These are phyloP conservation scores for Dasypus novemcinctus DNA, from an alignment of 2,113 vertebrate genomes.

Conservation along the genomic window DNA sequence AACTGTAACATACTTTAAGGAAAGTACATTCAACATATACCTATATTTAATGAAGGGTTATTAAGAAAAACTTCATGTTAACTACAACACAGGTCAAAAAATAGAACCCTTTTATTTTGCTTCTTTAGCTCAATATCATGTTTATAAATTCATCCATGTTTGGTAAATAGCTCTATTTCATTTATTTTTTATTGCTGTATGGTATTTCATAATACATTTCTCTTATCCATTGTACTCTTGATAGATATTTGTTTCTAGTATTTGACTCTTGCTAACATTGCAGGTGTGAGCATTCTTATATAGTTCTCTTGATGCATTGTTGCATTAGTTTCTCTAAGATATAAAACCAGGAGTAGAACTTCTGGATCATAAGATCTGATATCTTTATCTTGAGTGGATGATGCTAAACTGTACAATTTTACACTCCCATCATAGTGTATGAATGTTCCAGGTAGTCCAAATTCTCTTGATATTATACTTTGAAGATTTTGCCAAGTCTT, in stretches of 20 bases:
- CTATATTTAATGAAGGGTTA: neutral
- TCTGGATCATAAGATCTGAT: neutral
- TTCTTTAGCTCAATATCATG: neutral
- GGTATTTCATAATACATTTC: neutral
- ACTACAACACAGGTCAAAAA: neutral
- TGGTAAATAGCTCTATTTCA: neutral
- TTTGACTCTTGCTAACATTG: neutral
- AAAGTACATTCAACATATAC: neutral
- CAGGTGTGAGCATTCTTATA: neutral
- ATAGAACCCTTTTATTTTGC: neutral
- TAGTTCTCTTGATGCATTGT: neutral
- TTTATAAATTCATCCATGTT: neutral
- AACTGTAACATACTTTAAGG: neutral
- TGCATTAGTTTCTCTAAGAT: neutral
- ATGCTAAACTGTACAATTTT: neutral
- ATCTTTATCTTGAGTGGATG: neutral
- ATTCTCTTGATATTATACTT: neutral
- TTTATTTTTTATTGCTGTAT: neutral
- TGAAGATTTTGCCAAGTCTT: neutral
- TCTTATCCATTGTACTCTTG: neutral
- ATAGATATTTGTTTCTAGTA: neutral
- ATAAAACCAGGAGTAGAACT: neutral
- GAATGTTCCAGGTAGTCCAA: neutral
- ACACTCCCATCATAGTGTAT: neutral
- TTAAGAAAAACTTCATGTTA: neutral